Evolutionary conservation across 35 echinoderm and acorn worm species (phyloP).

Genomic region (Strongylocentrotus purpuratus): DNA sequence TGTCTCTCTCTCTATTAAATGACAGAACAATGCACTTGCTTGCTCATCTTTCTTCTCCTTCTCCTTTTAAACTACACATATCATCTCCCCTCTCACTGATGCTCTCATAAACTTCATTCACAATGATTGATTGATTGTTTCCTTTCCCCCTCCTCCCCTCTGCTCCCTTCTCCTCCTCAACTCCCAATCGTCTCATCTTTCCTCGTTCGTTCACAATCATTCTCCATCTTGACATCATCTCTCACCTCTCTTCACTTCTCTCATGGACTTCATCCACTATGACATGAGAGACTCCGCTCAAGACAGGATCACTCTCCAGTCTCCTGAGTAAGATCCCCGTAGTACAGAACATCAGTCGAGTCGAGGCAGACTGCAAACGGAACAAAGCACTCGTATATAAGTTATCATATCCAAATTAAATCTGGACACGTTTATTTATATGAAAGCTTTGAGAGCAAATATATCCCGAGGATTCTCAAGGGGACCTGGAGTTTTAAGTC

Average conservation of each 20-base stretch:
- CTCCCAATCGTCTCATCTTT: background rate
- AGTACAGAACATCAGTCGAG: constrained; percentile 86
- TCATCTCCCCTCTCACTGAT: background rate
- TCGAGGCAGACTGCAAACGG: constrained; percentile 62
- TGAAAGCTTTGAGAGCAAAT: no score
- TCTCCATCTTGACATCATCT: background rate
- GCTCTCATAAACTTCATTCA: background rate
- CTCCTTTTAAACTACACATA: no score
- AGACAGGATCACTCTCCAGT: constrained; percentile 72
- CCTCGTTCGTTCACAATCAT: no score
- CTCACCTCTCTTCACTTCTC: constrained; percentile 82
- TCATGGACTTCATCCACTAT: constrained; percentile 99
- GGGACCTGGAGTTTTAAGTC: no score
- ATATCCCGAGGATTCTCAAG: no score
- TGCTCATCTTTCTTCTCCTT: no score
- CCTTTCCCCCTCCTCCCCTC: background rate
- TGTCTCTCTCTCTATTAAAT: background rate
- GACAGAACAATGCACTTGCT: background rate
- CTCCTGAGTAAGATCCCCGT: constrained; percentile 85
- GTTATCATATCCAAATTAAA: no score
- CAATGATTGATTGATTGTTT: background rate
- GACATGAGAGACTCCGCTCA: constrained; percentile 78
- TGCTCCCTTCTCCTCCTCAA: background rate
- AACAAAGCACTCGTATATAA: background rate
- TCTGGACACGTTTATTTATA: no score